phyloP scores from a whole-genome alignment of 2,113 vertebrate genomes.

The Megaceryle torquata region DNA sequence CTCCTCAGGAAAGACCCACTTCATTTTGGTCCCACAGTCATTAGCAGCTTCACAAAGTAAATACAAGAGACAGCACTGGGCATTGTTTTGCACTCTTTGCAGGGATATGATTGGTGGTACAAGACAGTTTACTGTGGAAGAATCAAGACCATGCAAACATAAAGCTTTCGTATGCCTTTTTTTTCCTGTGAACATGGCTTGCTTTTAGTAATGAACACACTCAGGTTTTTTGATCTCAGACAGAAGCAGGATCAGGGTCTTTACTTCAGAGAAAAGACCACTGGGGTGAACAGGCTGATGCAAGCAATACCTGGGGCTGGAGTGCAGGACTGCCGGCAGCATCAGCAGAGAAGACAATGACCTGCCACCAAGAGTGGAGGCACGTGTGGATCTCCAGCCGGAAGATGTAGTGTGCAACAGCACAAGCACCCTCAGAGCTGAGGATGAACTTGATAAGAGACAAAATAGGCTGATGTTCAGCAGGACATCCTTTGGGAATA shows the following conservation, averaged over 20 bases:
- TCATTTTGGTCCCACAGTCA: not conserved
- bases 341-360: not conserved
- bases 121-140: not conserved
- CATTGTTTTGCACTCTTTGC: not conserved
- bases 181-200: not conserved
- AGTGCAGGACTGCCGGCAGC: not conserved
- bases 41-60: constrained; percentile 1
- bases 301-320: not conserved
- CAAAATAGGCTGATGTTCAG: not conserved
- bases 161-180: not conserved
- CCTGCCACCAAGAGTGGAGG: not conserved
- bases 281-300: not conserved
- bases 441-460: not conserved
- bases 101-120: not conserved
- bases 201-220: not conserved
- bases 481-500: not conserved
- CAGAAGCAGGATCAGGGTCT: not conserved
- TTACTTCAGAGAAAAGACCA: not conserved
- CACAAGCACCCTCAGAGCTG: not conserved
- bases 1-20: not conserved
- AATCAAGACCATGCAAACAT: not conserved
- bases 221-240: not conserved
- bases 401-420: not conserved
- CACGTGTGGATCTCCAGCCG: fast-evolving
- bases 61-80: not conserved